Conservation (phyloP, 2,888 invertebrate genomes). For the Lathronympha strigana region DNA sequence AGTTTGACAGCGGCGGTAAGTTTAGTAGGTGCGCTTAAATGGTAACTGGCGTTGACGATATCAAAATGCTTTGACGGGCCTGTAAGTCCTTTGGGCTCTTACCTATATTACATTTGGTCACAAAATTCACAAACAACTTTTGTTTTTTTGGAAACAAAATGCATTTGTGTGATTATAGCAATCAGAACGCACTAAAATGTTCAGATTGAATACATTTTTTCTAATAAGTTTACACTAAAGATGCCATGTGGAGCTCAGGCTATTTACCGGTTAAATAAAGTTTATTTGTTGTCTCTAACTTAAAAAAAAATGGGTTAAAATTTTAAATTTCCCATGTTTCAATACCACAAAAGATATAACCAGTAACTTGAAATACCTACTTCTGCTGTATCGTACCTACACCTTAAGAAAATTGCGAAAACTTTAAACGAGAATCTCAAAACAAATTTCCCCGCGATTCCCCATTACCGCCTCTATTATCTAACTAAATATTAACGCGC, state of each 20-base stretch:
- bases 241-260: too few species aligned
- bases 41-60: background rate
- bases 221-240: too few species aligned
- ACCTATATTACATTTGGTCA: too few species aligned
- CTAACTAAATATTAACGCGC: conserved; percentile 78
- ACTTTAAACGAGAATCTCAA: conserved; percentile 22
- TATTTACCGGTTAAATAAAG: too few species aligned
- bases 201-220: too few species aligned
- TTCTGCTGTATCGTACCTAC: background rate
- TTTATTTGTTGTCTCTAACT: too few species aligned
- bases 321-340: background rate
- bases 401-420: conserved; percentile 8
- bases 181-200: too few species aligned
- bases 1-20: conserved; percentile 3
- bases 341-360: background rate
- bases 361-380: background rate
- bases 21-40: background rate
- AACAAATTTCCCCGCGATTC: conserved; percentile 50
- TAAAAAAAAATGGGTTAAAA: too few species aligned
- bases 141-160: too few species aligned
- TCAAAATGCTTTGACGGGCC: background rate
- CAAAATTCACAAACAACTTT: too few species aligned
- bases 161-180: too few species aligned
- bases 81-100: too few species aligned
- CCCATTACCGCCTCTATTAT: conserved; percentile 64